Evolutionary conservation across 1,140 invertebrate genomes (phyloP).

Genomic region (Drosophila oshimai): DNA sequence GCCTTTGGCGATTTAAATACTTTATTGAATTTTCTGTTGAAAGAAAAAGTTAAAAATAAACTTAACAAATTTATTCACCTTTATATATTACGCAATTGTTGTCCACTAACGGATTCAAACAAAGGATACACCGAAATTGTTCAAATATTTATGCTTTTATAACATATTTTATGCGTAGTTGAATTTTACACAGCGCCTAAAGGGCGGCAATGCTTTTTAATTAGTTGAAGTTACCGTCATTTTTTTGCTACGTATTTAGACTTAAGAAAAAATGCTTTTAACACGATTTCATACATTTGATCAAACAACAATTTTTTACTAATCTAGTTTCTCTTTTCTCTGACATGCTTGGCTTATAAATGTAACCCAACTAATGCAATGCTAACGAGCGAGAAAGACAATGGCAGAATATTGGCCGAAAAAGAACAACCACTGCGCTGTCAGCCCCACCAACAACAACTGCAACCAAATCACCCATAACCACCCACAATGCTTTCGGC

Average conservation of each 20-base stretch:
- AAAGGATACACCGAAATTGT: conserved; percentile 20
- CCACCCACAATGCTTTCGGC: conserved; percentile 60
- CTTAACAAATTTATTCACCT: neutral
- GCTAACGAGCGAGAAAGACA: conserved; percentile 58
- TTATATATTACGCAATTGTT: neutral
- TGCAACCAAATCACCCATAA: conserved; percentile 7
- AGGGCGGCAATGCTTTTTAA: conserved; percentile 37
- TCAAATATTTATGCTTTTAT: conserved; percentile 46
- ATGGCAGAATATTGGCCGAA: conserved; percentile 3
- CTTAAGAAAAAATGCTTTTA: conserved; percentile 28
- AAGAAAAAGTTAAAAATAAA: conserved; percentile 1
- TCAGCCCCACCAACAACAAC: conserved; percentile 4
- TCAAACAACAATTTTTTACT: conserved; percentile 73
- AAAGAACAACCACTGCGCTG: neutral
- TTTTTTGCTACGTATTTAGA: conserved; percentile 4
- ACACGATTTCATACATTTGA: conserved; percentile 25
- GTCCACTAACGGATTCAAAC: neutral
- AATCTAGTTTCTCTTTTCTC: conserved; percentile 82
- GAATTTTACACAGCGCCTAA: neutral
- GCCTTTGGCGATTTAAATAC: conserved; percentile 27
- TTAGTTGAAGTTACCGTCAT: conserved; percentile 12
- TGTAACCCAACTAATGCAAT: conserved; percentile 73
- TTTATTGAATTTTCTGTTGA: conserved; percentile 38
- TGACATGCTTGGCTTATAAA: conserved; percentile 81
- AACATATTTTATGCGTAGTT: conserved; percentile 21